Evolutionary conservation across 1,140 invertebrate genomes (phyloP), one percentile per base, ranked within the genome.

Genomic region (Macrobrachium nipponense): DNA sequence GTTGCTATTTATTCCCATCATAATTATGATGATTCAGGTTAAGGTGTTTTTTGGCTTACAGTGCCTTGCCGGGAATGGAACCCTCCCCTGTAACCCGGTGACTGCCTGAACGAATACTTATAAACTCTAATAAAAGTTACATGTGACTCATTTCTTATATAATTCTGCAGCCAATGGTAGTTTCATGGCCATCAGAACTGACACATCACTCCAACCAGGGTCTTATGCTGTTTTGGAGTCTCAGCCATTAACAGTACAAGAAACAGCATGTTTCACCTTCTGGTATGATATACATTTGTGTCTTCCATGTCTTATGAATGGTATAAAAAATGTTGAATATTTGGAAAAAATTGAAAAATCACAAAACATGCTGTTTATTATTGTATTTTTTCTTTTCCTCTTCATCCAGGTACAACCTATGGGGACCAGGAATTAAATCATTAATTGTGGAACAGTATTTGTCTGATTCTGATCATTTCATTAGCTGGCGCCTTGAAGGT

Each of bases 351-450:
- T 18, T 5, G 2, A 18, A 27, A 70, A 70, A 27, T n/a, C 23
- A 11, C 64, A 0, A 11, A 66, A 11, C 8, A 66, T 8, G 15
- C 64, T 11, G 77, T 62, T 51, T 58, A 77, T 23, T 77, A 5
- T 15, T 61, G 20, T 23, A 20, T 14, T 14, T 68, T 68, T 5
- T 73, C 2, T 14, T 18, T 59, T 44, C 18, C 18, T 5, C 23
- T 17, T 60, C 61, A 23, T 36, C 6, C 77, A 86, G 83, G 83
- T 79, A 72, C 76, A 80, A 43, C 75, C 79, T 86, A 64, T 80
- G 64, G 66, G 83, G 83, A 11, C 1, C 59, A 6, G 66, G 66
- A 15, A 70, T 70, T 20, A n/a, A 23, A 14, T 36, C 20, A 20
- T n/a, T 70, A 4, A 70, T 11, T 23, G 20, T 70, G 5, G 20